Base-by-base conservation (phyloP, 2,888 invertebrate genomes). In the Noctuana brunneofusca region DNA sequence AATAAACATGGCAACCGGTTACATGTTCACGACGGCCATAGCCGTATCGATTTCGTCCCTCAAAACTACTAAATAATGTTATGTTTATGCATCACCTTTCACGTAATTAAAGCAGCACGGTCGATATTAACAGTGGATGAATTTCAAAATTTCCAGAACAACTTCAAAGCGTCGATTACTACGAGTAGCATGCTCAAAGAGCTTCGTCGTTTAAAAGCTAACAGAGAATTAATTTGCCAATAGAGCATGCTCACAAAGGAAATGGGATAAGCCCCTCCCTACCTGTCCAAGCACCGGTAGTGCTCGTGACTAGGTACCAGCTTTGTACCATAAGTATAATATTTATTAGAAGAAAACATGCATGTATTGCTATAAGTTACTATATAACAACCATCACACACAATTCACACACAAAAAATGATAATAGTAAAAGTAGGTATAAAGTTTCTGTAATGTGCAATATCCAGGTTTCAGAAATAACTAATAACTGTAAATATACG, bases 171-270 rank as follows among this genome's bases (percentile, higher is more conserved):
- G 70, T 71, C 75, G 75, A 75, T 78, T 74, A 70, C 76, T 75
- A n/a, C n/a, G n/a, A n/a, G n/a, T n/a, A 71, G 71, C 64, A 63
- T 66, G 68, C 71, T 79, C 77, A 83, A 81, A 83, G 78, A 75
- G 73, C 75, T 75, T 68, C 70, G 71, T 55, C 48, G 50, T 50
- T 56, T 63, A 41, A 62, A 57, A 63, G 62, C 55, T 70, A 75
- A 75, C 73, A 73, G 74, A 70, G 73, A 80, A 86, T 84, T 83
- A 86, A 85, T 83, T 84, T 82, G 79, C 79, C 81, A 80, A 84
- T 80, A 80, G 73, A 78, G 74, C 74, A 71, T 71, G 76, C 78
- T 75, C 70, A 79, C 80, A 84, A 83, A 83, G 80, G 75, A 79
- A 74, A 81, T 82, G 82, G 81, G 80, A 82, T 74, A 75, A 77